phyloP scores from a whole-genome alignment of 2,888 invertebrate genomes.

The Phoenoteleia sp. region DNA sequence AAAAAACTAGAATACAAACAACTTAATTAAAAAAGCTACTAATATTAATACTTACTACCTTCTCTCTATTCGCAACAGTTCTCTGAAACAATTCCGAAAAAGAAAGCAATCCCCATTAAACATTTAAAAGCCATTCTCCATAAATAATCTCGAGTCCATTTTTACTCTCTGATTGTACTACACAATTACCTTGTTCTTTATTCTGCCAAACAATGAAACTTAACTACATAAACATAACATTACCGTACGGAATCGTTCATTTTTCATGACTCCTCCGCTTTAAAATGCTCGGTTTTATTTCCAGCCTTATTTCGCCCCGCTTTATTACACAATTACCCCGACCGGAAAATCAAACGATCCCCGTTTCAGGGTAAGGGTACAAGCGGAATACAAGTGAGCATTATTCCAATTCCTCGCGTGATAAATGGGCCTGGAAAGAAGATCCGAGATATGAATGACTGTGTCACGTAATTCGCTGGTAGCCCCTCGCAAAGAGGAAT shows the following conservation, averaged over 20 bases:
- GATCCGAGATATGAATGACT: conserved; percentile 58
- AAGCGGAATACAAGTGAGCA: conserved; percentile 16
- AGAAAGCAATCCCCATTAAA: no score
- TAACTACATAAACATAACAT: not conserved
- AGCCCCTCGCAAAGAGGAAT: conserved; percentile 63
- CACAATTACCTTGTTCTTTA: not conserved
- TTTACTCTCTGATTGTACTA: no score
- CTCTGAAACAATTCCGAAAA: no score
- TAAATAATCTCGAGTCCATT: no score
- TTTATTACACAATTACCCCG: conserved; percentile 3
- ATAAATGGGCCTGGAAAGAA: conserved; percentile 48
- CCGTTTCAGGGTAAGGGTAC: not conserved
- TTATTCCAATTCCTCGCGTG: conserved; percentile 54
- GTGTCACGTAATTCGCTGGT: conserved; percentile 69
- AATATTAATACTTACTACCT: no score
- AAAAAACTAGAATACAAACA: no score
- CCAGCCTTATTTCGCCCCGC: not conserved
- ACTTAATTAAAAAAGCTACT: no score
- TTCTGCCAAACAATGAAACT: not conserved
- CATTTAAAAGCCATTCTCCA: no score
- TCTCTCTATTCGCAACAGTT: no score
- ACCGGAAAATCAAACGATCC: conserved; percentile 6
- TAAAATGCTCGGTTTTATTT: not conserved
- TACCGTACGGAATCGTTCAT: not conserved
- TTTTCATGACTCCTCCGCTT: not conserved